These are phyloP conservation scores for Oscarella lobularis DNA, from an alignment of 37 sponge, comb jelly and placozoan genomes.

Conservation along the genomic window DNA sequence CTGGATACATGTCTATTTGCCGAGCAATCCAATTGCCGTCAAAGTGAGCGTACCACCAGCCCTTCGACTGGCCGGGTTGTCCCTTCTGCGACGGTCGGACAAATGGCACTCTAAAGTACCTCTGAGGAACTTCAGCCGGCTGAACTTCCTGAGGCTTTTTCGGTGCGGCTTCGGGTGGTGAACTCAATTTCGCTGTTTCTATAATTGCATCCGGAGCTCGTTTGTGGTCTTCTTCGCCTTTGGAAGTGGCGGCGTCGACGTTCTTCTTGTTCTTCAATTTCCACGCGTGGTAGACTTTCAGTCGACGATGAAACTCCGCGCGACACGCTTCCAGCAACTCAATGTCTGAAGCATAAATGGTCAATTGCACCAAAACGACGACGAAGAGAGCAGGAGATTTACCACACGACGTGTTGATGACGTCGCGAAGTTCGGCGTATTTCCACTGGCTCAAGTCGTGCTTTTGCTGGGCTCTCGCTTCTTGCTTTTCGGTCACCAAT, in stretches of 20 bases:
- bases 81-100: slow-evolving; percentile 42
- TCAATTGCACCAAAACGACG: not conserved
- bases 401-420: slow-evolving; percentile 92
- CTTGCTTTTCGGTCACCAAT: not conserved
- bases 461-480: not conserved
- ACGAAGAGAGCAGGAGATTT: not conserved
- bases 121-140: slow-evolving; percentile 28
- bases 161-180: too few relatives aligned
- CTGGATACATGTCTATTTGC: slow-evolving; percentile 89
- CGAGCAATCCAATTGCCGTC: slow-evolving; percentile 93
- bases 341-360: slow-evolving; percentile 43
- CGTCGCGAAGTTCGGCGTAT: slow-evolving; percentile 87
- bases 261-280: slow-evolving; percentile 67
- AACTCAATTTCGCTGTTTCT: too few relatives aligned
- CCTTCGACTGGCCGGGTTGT: slow-evolving; percentile 29
- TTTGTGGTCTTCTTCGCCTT: slow-evolving; percentile 9
- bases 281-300: slow-evolving; percentile 93
- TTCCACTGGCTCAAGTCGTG: slow-evolving; percentile 74
- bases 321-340: slow-evolving; percentile 81
- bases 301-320: slow-evolving; percentile 88
- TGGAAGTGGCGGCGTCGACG: not conserved
- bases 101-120: slow-evolving; percentile 93
- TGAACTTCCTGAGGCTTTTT: not conserved
- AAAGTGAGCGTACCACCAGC: slow-evolving; percentile 99
- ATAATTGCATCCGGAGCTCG: not conserved